A percentile compares a stretch with the other conserved stretches of the same genome.
phyloP scores from a whole-genome alignment of 1,140 invertebrate species.

The Reticulitermes speratus region DNA sequence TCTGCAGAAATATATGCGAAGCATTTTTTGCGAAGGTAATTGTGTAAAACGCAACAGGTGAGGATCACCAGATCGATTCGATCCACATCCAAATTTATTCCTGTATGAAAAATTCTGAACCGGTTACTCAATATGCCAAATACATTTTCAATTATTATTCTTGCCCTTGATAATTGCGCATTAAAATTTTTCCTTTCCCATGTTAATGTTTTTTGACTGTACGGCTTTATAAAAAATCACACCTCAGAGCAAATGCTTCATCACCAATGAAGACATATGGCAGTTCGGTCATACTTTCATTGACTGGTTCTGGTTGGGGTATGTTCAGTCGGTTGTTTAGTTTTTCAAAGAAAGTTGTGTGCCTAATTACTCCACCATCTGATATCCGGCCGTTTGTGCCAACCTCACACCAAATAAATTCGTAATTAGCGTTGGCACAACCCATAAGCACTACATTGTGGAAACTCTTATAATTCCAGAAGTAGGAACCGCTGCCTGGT shows the following conservation, averaged over 20 bases:
- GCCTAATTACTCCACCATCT: slow-evolving; percentile 34
- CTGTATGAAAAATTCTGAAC: no score
- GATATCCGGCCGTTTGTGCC: slow-evolving; percentile 36
- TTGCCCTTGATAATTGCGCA: slow-evolving; percentile 42
- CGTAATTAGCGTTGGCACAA: slow-evolving; percentile 41
- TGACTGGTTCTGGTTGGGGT: slow-evolving; percentile 27
- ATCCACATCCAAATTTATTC: no score
- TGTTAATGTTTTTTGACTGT: slow-evolving; percentile 35
- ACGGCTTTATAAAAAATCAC: slow-evolving; percentile 45
- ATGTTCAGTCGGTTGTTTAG: slow-evolving; percentile 29
- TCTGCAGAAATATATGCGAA: no score
- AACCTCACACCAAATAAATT: slow-evolving; percentile 39
- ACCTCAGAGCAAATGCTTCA: slow-evolving; percentile 45
- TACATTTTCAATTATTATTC: slow-evolving; percentile 33
- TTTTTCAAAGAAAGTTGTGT: slow-evolving; percentile 26
- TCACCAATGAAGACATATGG: slow-evolving; percentile 45
- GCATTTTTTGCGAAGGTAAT: no score
- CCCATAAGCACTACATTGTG: slow-evolving; percentile 40
- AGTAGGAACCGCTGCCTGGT: slow-evolving; percentile 37
- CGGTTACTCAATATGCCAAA: no score
- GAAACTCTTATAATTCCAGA: slow-evolving; percentile 40
- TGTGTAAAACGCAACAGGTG: no score
- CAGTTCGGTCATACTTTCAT: slow-evolving; percentile 23
- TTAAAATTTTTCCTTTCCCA: slow-evolving; percentile 42
- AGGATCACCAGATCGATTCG: no score